Evolutionary conservation across 1,140 invertebrate species (phyloP).

Genomic region (Philopotamus ludificatus): DNA sequence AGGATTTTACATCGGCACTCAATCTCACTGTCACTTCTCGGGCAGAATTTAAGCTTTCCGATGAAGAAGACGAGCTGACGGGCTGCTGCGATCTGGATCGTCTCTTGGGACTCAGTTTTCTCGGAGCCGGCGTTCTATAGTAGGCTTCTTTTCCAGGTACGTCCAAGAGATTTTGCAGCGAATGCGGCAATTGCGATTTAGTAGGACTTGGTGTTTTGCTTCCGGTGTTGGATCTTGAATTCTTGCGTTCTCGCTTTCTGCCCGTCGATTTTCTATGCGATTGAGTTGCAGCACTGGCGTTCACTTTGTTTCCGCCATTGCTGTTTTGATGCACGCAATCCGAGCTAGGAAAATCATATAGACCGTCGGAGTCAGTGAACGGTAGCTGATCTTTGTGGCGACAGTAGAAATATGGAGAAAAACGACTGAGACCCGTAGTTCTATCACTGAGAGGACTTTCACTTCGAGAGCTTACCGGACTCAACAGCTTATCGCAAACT

Average conservation of each 20-base stretch:
- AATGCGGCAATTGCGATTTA: constrained; percentile 54
- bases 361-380: constrained; percentile 72
- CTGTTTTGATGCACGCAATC: constrained; percentile 58
- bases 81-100: constrained; percentile 48
- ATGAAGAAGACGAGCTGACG: constrained; percentile 55
- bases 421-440: constrained; percentile 59
- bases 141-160: constrained; percentile 45
- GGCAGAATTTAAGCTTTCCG: constrained; percentile 54
- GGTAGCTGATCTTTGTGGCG: constrained; percentile 60
- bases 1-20: constrained; percentile 43
- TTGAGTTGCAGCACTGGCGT: constrained; percentile 43
- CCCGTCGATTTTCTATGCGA: constrained; percentile 57
- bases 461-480: constrained; percentile 72
- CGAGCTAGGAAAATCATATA: constrained; percentile 75
- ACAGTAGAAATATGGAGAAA: constrained; percentile 71
- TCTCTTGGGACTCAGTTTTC: constrained; percentile 55
- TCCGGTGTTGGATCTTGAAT: constrained; percentile 49
- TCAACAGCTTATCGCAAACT: constrained; percentile 58
- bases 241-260: constrained; percentile 54
- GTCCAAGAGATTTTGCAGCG: constrained; percentile 55
- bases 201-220: constrained; percentile 54
- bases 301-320: constrained; percentile 48
- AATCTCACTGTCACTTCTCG: constrained; percentile 44
- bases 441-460: constrained; percentile 74
- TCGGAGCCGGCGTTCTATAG: constrained; percentile 45